Evolutionary conservation across 2,888 invertebrate species (phyloP).

Genomic region (Eupithecia centaureata): DNA sequence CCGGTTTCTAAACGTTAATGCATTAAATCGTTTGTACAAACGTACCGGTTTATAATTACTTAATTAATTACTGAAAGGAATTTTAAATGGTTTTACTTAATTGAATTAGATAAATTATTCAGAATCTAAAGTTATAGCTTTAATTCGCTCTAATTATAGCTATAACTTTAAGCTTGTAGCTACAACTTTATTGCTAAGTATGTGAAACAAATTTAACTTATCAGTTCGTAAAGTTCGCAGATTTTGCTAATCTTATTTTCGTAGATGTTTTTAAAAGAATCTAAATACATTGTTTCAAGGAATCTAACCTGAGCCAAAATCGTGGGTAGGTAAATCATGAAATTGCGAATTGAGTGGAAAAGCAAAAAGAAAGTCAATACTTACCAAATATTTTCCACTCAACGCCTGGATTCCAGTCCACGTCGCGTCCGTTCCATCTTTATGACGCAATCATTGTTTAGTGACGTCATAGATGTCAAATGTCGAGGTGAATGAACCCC

Average conservation of each 20-base stretch:
- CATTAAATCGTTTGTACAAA: constrained; percentile 45
- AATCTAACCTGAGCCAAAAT: not conserved
- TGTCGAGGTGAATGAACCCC: constrained; percentile 24
- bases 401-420: not conserved
- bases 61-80: constrained; percentile 40
- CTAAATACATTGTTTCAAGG: not conserved
- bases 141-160: constrained; percentile 10
- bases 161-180: not conserved
- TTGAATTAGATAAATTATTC: constrained; percentile 25
- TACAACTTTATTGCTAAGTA: not conserved
- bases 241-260: not conserved
- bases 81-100: constrained; percentile 18
- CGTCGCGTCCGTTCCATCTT: not conserved
- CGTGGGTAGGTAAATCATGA: not conserved
- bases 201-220: not conserved
- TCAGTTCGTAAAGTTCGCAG: not conserved
- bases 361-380: not conserved
- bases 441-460: constrained; percentile 17
- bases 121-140: constrained; percentile 11
- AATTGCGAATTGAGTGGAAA: not conserved
- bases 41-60: constrained; percentile 42
- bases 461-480: constrained; percentile 33
- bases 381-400: constrained; percentile 5
- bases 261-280: not conserved
- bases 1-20: constrained; percentile 39